Base-by-base conservation (phyloP, 2,113 vertebrate species). In the Rhabdornis inornatus region DNA sequence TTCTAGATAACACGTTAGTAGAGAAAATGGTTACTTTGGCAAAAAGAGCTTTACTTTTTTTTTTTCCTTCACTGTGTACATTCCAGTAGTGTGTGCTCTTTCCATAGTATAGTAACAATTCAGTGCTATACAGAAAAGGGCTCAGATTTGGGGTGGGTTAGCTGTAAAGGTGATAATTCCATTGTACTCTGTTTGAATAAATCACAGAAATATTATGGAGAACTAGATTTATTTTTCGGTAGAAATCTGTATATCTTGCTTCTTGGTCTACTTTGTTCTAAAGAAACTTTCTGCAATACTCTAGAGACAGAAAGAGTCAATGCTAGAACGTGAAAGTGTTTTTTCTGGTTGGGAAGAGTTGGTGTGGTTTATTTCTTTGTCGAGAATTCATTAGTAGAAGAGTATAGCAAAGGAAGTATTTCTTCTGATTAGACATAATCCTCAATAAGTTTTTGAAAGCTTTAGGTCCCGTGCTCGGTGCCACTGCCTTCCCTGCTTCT, bases 51-150 rank as follows among this genome's bases (percentile, higher is more conserved):
- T 95, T 93, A 90, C 69, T 81, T 87, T 75, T 94, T 87, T 71
- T 77, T 37, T 68, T 66, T 40, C 71, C 71, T 95, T 97, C 95
- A 97, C 96, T 92, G 85, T 97, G 90, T 94, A 96, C 96, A 96
- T 98, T 97, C 96, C 97, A 84, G 90, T 93, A 90, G 60, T 84
- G 69, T 57, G 93, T 89, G 94, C 91, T 95, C 92, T 95, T 95
- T 92, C 53, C 7, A 1, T 31, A 70, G 79, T 95, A 94, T 90
- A 89, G 93, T 69, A 80, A 72, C 83, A 66, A 60, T 76, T 84
- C 57, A 89, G 78, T 95, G 84, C 94, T 96, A 95, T 96, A 86
- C 94, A 78, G 94, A 96, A 95, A 97, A 97, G 96, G 96, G 96
- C 97, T 98, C 86, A 81, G 82, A 45, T 92, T 75, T 69, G 84